Evolutionary conservation across 2,888 invertebrate genomes (phyloP), one percentile per base, ranked within the genome.

Genomic region (Synanthedon vespiformis): DNA sequence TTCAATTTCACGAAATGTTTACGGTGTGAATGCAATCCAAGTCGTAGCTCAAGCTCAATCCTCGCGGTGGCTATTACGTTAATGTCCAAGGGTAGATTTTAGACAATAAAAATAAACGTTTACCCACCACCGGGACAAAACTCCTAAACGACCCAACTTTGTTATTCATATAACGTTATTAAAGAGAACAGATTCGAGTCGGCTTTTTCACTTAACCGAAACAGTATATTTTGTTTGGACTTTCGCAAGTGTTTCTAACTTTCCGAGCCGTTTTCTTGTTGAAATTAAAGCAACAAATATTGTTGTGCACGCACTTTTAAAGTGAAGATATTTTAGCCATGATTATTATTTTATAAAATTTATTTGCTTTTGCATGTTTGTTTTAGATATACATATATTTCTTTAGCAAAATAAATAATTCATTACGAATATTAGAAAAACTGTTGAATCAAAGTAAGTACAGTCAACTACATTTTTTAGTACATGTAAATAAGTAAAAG

Each of bases 31-130:
- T 14, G 27, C 12, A 49, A 16, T 14, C 16, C 12, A 40, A 61
- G 61, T 58, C 60, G 67, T 69, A 66, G 61, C 73, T 74, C 70
- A 74, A 66, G 61, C 73, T 74, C 70, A 74, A 76, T 69, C 74
- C 80, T 77, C 77, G 65, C 62, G 75, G 70, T 68, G 63, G 70
- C 76, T 70, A 78, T 84, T 81, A 80, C 70, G 65, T 69, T 80
- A 80, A 83, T 76, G 77, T 77, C 64, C 69, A 63, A 67, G 75
- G 80, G 77, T 72, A 70, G 72, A 74, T 77, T 77, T 34, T 72
- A 64, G 64, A 72, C 80, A 78, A 77, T 81, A 80, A 82, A 84
- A 78, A 80, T 77, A 80, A 84, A 81, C 74, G 78, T 71, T 75
- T 74, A 66, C 68, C 63, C 68, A 64, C 68, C 69, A 62, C 61